A percentile compares a stretch with the other conserved stretches of the same genome.
Evolutionary conservation across 2,888 invertebrate species (phyloP).

Genomic region (Prionchulus punctatus): DNA sequence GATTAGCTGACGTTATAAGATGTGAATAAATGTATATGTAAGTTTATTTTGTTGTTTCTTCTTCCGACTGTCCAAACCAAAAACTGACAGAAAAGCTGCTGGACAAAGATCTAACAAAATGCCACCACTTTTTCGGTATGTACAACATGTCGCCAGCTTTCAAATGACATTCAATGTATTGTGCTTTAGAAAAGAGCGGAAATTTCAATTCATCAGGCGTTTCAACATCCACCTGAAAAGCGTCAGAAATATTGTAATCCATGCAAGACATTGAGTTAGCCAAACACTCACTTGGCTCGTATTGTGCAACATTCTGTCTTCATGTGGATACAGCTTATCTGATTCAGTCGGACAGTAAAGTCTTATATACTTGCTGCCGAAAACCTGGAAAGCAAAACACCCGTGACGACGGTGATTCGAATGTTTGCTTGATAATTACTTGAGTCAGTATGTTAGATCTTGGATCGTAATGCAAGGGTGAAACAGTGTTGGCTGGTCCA

Average conservation of each 20-base stretch:
- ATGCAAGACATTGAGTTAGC: not conserved
- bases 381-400: conserved; percentile 21
- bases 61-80: conserved; percentile 69
- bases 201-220: conserved; percentile 52
- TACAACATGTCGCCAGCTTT: conserved; percentile 74
- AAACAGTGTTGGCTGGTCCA: conserved; percentile 79
- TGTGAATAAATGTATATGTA: no score
- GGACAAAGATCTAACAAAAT: conserved; percentile 71
- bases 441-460: conserved; percentile 29
- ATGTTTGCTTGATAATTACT: conserved; percentile 12
- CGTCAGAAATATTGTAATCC: not conserved
- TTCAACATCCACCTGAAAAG: conserved; percentile 53
- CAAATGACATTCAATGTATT: conserved; percentile 50
- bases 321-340: conserved; percentile 58
- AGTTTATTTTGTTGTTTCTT: no score
- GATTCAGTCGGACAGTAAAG: conserved; percentile 59
- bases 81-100: conserved; percentile 90
- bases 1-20: no score
- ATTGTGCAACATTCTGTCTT: conserved; percentile 56
- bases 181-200: conserved; percentile 46
- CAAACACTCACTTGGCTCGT: conserved; percentile 53
- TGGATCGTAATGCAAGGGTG: conserved; percentile 62
- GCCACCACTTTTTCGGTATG: conserved; percentile 93
- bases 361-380: conserved; percentile 73
- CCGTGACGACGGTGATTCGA: not conserved